Base-by-base conservation (phyloP, 2,888 invertebrate genomes). In the Pristionchus japonicus region DNA sequence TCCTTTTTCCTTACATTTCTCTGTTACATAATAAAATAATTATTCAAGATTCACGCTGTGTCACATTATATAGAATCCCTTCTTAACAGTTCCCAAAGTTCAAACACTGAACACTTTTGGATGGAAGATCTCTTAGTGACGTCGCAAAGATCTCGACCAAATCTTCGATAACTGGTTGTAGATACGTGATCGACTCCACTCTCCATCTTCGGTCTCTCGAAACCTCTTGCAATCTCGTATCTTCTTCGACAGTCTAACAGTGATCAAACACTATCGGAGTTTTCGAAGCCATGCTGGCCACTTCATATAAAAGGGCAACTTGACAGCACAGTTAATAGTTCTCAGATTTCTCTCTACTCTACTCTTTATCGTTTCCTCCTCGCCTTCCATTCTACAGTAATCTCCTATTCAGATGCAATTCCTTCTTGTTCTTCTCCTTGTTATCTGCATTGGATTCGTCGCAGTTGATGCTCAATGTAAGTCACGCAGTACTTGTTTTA, bases 381-480 rank as follows among this genome's bases (percentile, higher is more conserved):
- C n/a, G 17, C 20, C 43, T n/a, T 40, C 0, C n/a, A n/a, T n/a
- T 27, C 13, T 80, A 74, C 74, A 20, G 37, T 37, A 1, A n/a
- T n/a, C 77, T 37, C n/a, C 40, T 23, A 11, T 43, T 80, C 40
- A 43, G 77, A 80, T 80, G 77, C 17, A 80, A 43, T 80, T 43
- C 43, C 47, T 80, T 34, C 77, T 80, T n/a, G 77, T 43, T 80
- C 40, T 80, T 11, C 40, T 80, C 43, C n/a, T 80, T n/a, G 23
- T 80, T 15, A 47, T 47, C 43, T 80, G 47, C 43, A n/a, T 80
- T 27, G 9, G n/a, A n/a, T 80, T 40, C 77, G 77, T 47, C 43
- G 34, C 20, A 20, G 77, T 80, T 9, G 77, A 80, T 43, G 77
- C 77, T 80, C 77, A 80, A 27, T 80, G 77, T 80, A 43, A 80